A percentile compares a stretch with the other conserved stretches of the same genome.
Evolutionary conservation across 23 tunicate genomes (phyloP).

Genomic region (Diplosoma virens): DNA sequence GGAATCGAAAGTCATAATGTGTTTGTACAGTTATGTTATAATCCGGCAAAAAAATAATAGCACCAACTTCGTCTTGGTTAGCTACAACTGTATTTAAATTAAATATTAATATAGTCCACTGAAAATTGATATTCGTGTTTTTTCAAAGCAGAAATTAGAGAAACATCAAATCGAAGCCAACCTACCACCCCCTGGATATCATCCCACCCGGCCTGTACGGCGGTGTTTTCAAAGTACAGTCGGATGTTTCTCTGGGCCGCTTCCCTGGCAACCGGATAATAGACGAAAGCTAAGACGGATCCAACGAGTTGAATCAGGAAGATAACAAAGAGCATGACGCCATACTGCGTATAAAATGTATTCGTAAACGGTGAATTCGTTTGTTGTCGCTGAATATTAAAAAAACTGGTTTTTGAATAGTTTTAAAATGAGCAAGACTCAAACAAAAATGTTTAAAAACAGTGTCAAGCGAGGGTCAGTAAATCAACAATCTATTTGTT

Average conservation of each 20-base stretch:
- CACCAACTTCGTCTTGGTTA: too few species aligned
- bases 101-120: too few species aligned
- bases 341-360: constrained; percentile 31
- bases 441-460: background rate
- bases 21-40: too few species aligned
- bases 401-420: background rate
- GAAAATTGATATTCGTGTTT: too few species aligned
- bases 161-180: background rate
- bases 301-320: constrained; percentile 44
- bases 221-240: background rate
- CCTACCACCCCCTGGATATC: constrained; percentile 48
- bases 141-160: too few species aligned
- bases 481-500: too few species aligned
- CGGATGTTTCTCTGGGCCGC: constrained; percentile 44
- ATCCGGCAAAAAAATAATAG: too few species aligned
- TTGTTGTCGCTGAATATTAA: background rate
- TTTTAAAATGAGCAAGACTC: background rate
- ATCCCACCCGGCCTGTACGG: constrained; percentile 32
- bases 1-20: too few species aligned
- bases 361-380: too few species aligned
- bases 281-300: constrained; percentile 50
- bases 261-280: constrained; percentile 55
- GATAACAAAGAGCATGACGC: constrained; percentile 1
- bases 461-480: too few species aligned
- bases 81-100: too few species aligned